Evolutionary conservation across 2,888 invertebrate species (phyloP), one percentile per base, ranked within the genome.

Genomic region (Cartodere bifasciata): DNA sequence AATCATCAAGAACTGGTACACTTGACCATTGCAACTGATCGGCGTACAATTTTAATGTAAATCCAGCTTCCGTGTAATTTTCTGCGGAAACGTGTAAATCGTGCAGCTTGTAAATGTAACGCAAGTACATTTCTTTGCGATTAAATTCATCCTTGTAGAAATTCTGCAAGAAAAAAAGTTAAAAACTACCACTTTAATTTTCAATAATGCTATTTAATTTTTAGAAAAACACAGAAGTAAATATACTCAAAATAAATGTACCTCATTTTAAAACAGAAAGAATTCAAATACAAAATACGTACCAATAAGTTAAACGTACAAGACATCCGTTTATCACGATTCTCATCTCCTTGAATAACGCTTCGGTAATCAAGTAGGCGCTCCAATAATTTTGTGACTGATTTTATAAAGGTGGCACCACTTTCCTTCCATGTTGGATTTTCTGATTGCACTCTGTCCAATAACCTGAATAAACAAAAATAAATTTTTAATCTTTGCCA

Each of bases 81-180:
- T 88, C 88, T 1, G 88, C 85, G 10, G 82, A 81, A 28, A 88
- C 65, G 60, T 95, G 94, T 9, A 95, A 68, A 52, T 91, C 88
- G 55, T 88, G 88, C 17, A 95, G 64, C 56, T 92, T 92, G 64
- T 92, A 91, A 39, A 95, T 91, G 60, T 95, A 95, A 31, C 85
- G 77, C 28, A 92, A 64, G 60, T 94, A 95, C 87, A 94, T 90
- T 60, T 92, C 91, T 49, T 90, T 86, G 13, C 91, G 72, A 50
- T 92, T 88, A 43, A 91, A 88, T 63, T 92, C 91, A 55, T 87
- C 88, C 58, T 91, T 90, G 65, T 94, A 94, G 58, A 94, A 95
- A 53, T 92, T 91, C 84, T 86, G 65, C 16, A 60, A 55, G 30
- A 38, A 35, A 16, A n/a, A n/a, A n/a, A n/a, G n/a, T n/a, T n/a